Evolutionary conservation across 2,113 vertebrate species (phyloP).

Genomic region (Antechinus flavipes): DNA sequence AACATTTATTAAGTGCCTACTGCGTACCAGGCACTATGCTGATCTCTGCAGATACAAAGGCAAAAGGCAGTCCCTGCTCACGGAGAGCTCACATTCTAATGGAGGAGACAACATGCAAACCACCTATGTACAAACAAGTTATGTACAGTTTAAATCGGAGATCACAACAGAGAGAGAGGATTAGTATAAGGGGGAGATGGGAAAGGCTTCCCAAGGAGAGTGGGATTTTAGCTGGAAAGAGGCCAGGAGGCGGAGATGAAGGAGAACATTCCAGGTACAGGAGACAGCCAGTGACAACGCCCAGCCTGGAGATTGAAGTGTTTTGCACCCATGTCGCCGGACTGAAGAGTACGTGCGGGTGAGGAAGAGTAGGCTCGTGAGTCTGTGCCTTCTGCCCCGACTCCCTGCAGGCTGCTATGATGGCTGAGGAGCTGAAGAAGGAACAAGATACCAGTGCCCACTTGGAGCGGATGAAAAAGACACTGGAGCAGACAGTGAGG

Average conservation of each 20-base stretch:
- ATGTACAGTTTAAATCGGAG: not conserved
- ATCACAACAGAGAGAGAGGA: not conserved
- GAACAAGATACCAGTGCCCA: slow-evolving; percentile 94
- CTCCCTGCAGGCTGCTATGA: slow-evolving; percentile 92
- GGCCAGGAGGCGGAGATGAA: not conserved
- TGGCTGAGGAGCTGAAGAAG: slow-evolving; percentile 97
- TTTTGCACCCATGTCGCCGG: not conserved
- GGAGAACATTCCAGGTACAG: not conserved
- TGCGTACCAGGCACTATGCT: not conserved
- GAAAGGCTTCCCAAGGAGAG: not conserved
- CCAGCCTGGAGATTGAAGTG: not conserved
- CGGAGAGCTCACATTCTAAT: not conserved
- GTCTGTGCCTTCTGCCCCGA: not conserved
- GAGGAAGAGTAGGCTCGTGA: not conserved
- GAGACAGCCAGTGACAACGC: not conserved
- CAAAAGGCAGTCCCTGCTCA: not conserved
- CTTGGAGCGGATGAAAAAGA: slow-evolving; percentile 97
- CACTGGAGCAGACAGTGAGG: slow-evolving; percentile 96
- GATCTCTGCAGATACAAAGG: not conserved
- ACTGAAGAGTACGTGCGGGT: not conserved
- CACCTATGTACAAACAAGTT: not conserved
- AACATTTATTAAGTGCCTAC: not conserved
- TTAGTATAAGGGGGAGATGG: not conserved
- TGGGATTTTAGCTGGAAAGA: not conserved
- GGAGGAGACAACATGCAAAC: not conserved